Conservation (phyloP, 2,888 invertebrate species). For the Thyatira batis region DNA sequence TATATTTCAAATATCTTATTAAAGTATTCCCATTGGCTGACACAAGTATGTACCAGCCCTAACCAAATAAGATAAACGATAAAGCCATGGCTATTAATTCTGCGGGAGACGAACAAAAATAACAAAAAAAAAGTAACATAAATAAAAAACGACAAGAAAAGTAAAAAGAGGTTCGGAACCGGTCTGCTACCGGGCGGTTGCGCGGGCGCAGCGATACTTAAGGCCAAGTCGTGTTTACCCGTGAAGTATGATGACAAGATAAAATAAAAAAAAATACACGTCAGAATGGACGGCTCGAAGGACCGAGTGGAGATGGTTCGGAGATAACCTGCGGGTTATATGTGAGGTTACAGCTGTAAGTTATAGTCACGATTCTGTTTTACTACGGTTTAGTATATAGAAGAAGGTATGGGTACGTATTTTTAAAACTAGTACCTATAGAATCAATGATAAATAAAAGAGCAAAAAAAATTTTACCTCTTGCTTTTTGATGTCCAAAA, state of each 20-base stretch:
- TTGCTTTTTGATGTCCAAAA: no score
- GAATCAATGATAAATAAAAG: no score
- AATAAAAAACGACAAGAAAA: slow-evolving; percentile 16
- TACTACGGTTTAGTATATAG: no score
- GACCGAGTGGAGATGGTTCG: not conserved
- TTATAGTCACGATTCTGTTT: not conserved
- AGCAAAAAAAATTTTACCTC: no score
- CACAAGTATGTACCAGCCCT: slow-evolving; percentile 16
- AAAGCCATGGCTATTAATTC: slow-evolving; percentile 54
- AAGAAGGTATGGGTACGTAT: no score
- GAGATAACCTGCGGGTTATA: not conserved
- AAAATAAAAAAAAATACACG: not conserved
- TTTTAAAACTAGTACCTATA: no score
- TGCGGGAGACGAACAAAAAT: slow-evolving; percentile 37
- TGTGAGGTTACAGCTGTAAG: not conserved
- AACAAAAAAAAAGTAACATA: slow-evolving; percentile 28
- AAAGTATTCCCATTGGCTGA: no score
- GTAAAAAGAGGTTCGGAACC: slow-evolving; percentile 40
- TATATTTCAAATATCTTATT: no score
- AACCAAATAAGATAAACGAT: slow-evolving; percentile 47
- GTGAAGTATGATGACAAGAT: not conserved
- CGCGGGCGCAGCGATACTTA: slow-evolving; percentile 6
- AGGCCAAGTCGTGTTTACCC: slow-evolving; percentile 9
- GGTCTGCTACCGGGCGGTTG: slow-evolving; percentile 41
- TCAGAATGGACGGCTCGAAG: not conserved